Evolutionary conservation across 2,113 vertebrate species (phyloP), one percentile per base, ranked within the genome.

Genomic region (Cacatua alba): DNA sequence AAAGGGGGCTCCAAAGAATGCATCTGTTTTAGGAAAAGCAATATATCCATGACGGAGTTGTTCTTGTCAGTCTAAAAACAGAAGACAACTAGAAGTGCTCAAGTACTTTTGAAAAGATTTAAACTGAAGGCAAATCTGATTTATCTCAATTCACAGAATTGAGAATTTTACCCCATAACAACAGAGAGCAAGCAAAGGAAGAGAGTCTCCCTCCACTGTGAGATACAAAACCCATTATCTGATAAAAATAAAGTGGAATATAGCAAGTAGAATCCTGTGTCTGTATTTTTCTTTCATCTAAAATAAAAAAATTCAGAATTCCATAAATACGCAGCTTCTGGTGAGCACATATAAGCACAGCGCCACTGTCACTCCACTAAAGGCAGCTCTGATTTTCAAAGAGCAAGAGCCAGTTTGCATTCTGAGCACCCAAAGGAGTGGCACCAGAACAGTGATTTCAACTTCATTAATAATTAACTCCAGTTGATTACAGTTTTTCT

Each of bases 11-110:
- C n/a, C 68, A 70, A 62, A 80, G 67, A 62, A 1, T 60, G 20
- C 33, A 62, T 26, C 41, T 25, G 15, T 26, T 93, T 63, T 86
- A 65, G 37, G 67, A 57, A 95, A 79, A 94, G 74, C 62, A 85
- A 15, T 15, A 46, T 10, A 74, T 74, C 46, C 55, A 59, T 41
- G 29, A 89, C 82, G 57, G 55, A 94, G 39, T 35, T 71, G 35
- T 13, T 93, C 59, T 68, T 82, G 33, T 68, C 2, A 1, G 31
- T 53, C 44, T 79, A n/a, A 78, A 92, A 76, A 2, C 59, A 43
- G 65, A 90, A 76, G 44, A 88, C 43, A 86, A 49, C 10, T 37
- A 88, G 21, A 85, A 86, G 65, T 18, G 13, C 68, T 72, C 51
- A 52, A 79, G 24, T 55, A 46, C n/a, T 85, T 84, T 33, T 77